phyloP scores from a whole-genome alignment of 2,888 invertebrate species.

The Archaeoteleia sp. region DNA sequence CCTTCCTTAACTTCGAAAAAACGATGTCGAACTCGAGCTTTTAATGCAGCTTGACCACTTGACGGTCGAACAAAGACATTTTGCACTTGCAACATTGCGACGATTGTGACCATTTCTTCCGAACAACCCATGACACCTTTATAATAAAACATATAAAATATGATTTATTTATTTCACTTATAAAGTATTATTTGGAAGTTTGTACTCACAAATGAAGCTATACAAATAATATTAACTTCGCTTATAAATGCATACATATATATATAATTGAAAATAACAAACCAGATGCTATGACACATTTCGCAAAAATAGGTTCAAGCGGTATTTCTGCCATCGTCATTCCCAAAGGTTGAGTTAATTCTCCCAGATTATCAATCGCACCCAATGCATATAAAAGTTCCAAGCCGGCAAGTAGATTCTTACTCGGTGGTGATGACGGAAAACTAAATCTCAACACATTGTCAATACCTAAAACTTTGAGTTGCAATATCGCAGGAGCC shows the following conservation, averaged over 20 bases:
- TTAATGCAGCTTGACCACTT: slow-evolving; percentile 82
- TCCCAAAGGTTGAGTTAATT: slow-evolving; percentile 87
- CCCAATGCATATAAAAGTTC: slow-evolving; percentile 91
- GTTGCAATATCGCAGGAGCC: slow-evolving; percentile 87
- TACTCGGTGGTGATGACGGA: slow-evolving; percentile 93
- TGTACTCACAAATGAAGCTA: too few species aligned
- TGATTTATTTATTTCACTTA: too few species aligned
- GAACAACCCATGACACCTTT: slow-evolving; percentile 91
- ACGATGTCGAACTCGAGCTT: slow-evolving; percentile 84
- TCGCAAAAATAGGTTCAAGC: slow-evolving; percentile 89
- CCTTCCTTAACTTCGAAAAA: slow-evolving; percentile 94
- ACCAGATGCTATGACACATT: slow-evolving; percentile 88
- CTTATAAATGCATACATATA: slow-evolving; percentile 2
- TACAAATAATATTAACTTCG: slow-evolving; percentile 1
- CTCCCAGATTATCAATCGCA: slow-evolving; percentile 86
- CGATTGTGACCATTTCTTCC: slow-evolving; percentile 92
- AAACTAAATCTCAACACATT: slow-evolving; percentile 95
- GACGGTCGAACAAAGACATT: slow-evolving; percentile 87
- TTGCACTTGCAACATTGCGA: slow-evolving; percentile 96
- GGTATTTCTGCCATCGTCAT: slow-evolving; percentile 94
- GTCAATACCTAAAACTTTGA: slow-evolving; percentile 95
- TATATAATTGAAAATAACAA: slow-evolving; percentile 28
- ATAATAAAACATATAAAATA: too few species aligned
- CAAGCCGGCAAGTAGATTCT: slow-evolving; percentile 87
- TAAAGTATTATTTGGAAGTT: slow-evolving; percentile 25